Evolutionary conservation across 2,888 invertebrate genomes (phyloP), one percentile per base, ranked within the genome.

Genomic region (Brachylomia viminalis): DNA sequence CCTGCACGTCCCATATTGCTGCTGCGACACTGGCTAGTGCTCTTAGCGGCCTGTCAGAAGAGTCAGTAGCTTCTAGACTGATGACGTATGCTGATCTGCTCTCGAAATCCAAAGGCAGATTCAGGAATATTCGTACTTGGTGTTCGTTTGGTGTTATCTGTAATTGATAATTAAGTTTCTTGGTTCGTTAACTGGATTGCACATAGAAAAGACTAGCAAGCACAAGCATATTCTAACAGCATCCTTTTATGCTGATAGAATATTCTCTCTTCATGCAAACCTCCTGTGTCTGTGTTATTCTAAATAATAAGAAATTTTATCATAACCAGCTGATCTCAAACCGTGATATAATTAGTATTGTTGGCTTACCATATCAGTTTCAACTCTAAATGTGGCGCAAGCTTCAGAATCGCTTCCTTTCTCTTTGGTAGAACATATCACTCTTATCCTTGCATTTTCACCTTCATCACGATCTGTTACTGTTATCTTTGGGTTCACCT

Each of bases 1-100:
- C 98, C 91, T 98, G 99, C 0, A 98, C 97, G 91, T 99, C 99
- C 78, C 97, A 95, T 11, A 99, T 97, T 59, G 98, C 97, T 0
- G 98, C 97, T 0, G 98, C 97, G 20, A 99, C 97, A 62, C 98
- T 98, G 0, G 98, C 98, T 27, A 97, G 94, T 0, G 98, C 97
- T 54, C 97, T 97, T 10, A 98, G 92, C 0, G 97, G 97, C 86
- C 97, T 97, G 65, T 97, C 97, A 1, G 98, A 97, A 15, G 97
- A 95, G 88, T 98, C 98, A 3, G 95, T 94, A 0, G 98, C 98
- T 86, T 97, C 96, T 3, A 98, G 92, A 66, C 97, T 97, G 86
- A 98, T 96, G 30, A 98, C 97, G 89, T 98, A 98, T 0, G 98
- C 98, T 17, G 98, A 97, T 69, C 98, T 96, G 77, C 97, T 97